Evolutionary conservation across 2,113 vertebrate species (phyloP).

Genomic region (Sylvietta virens): DNA sequence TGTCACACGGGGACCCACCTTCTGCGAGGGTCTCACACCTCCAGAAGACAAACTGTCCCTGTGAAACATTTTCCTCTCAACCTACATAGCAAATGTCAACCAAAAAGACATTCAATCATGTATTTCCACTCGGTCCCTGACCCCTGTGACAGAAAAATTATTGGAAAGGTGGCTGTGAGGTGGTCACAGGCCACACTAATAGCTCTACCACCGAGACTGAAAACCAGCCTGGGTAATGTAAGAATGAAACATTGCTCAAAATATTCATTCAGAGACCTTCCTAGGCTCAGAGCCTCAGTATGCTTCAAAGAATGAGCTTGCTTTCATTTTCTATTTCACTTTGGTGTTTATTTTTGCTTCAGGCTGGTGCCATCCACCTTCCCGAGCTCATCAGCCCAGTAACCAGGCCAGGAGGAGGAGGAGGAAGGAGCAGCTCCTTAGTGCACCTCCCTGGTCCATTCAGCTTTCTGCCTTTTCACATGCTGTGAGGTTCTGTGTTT

Average conservation of each 20-base stretch:
- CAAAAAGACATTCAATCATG: background rate
- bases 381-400: background rate
- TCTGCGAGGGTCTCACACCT: background rate
- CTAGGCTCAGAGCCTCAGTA: background rate
- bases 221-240: background rate
- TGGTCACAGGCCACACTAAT: background rate
- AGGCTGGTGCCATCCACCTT: background rate
- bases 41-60: background rate
- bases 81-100: background rate
- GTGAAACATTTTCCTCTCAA: background rate
- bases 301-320: background rate
- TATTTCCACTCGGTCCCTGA: background rate
- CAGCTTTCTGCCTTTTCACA: background rate
- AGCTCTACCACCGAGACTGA: background rate
- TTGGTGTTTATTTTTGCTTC: background rate
- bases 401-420: background rate
- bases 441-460: background rate
- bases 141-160: background rate
- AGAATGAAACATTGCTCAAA: background rate
- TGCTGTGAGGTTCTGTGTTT: background rate
- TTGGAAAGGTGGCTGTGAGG: background rate
- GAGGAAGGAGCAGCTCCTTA: background rate
- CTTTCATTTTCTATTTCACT: background rate
- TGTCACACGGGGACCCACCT: background rate
- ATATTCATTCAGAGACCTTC: background rate